Evolutionary conservation across 2,888 invertebrate genomes (phyloP).

Genomic region (Melangyna quadrimaculata): DNA sequence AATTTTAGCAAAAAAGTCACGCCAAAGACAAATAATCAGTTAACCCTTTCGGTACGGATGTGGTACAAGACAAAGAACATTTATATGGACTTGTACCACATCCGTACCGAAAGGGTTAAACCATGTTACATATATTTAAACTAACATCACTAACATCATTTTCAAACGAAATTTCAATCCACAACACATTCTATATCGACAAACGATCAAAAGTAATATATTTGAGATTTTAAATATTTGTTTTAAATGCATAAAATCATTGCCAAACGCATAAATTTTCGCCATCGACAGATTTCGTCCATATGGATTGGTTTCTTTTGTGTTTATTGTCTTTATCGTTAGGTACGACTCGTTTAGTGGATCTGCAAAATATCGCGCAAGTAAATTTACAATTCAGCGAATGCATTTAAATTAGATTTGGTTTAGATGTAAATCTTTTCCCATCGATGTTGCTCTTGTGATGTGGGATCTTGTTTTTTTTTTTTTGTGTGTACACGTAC

Average conservation of each 20-base stretch:
- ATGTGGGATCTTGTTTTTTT: slow-evolving; percentile 23
- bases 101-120: too few relatives aligned
- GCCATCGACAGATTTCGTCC: background rate
- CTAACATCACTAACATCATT: too few relatives aligned
- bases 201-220: background rate
- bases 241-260: too few relatives aligned
- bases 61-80: too few relatives aligned
- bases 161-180: too few relatives aligned
- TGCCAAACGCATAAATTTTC: background rate
- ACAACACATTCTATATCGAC: too few relatives aligned
- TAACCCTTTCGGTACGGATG: too few relatives aligned
- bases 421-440: background rate
- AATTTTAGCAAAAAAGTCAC: too few relatives aligned
- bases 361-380: slow-evolving; percentile 21
- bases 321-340: background rate
- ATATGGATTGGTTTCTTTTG: background rate
- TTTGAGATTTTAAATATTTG: background rate
- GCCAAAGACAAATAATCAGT: too few relatives aligned
- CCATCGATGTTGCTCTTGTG: background rate
- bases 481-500: too few relatives aligned
- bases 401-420: slow-evolving; percentile 56
- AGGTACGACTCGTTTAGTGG: background rate
- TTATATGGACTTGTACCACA: too few relatives aligned
- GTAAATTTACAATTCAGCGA: slow-evolving; percentile 38
- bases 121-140: too few relatives aligned